Conservation (phyloP, 2,888 invertebrate species). For the Drosophila fungiperda region DNA sequence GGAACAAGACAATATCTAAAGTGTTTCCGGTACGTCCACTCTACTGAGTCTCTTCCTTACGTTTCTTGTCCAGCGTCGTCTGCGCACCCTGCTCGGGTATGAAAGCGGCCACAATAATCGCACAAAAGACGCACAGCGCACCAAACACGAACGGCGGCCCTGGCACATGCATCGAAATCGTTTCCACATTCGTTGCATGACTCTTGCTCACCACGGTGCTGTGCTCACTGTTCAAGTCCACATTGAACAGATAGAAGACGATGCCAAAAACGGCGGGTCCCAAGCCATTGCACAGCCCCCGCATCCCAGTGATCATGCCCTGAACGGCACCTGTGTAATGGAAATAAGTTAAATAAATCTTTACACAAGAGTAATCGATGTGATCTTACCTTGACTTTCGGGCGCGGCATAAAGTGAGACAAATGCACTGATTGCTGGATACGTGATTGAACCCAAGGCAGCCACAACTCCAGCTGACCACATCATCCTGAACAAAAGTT, state of each 20-base stretch:
- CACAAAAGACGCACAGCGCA: constrained; percentile 97
- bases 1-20: constrained; percentile 2
- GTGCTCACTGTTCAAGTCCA: constrained; percentile 95
- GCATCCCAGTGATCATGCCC: constrained; percentile 99
- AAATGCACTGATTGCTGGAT: constrained; percentile 99
- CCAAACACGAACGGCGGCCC: constrained; percentile 99
- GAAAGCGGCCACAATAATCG: constrained; percentile 95
- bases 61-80: constrained; percentile 87
- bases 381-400: constrained; percentile 94
- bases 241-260: constrained; percentile 99
- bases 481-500: constrained; percentile 92
- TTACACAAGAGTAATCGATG: neutral
- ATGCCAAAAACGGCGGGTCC: constrained; percentile 99
- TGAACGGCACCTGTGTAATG: constrained; percentile 90
- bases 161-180: constrained; percentile 91
- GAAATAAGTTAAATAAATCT: neutral
- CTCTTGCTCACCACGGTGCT: constrained; percentile 44
- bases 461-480: constrained; percentile 99
- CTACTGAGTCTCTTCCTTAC: constrained; percentile 84
- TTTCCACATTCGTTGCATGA: constrained; percentile 81
- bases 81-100: constrained; percentile 89
- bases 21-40: constrained; percentile 14
- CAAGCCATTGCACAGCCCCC: constrained; percentile 98
- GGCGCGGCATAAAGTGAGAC: constrained; percentile 98
- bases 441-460: constrained; percentile 97